These are phyloP conservation scores for Tachina lurida DNA, from an alignment of 2,888 invertebrate genomes.

Conservation along the genomic window DNA sequence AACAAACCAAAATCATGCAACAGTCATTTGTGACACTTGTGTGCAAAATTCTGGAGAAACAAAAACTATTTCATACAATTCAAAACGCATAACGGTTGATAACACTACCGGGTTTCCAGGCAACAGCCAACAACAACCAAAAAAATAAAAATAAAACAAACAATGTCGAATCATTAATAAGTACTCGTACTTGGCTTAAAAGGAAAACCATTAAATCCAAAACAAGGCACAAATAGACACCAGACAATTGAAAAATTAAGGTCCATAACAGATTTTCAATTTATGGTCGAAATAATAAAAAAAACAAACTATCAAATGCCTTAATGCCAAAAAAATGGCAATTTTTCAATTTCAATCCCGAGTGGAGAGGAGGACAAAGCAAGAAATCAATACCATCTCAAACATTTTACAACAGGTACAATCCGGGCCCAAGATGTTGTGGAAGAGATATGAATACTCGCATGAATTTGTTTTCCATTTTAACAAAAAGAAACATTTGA, in stretches of 20 bases:
- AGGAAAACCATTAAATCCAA: slow-evolving; percentile 57
- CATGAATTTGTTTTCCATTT: slow-evolving; percentile 25
- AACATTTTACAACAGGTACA: slow-evolving; percentile 56
- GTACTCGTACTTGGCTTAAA: slow-evolving; percentile 39
- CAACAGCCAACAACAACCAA: not conserved
- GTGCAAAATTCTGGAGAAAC: slow-evolving; percentile 43
- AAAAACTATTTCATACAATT: slow-evolving; percentile 12
- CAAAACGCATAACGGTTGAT: slow-evolving; percentile 56
- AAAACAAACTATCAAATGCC: slow-evolving; percentile 40
- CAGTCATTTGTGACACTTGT: slow-evolving; percentile 56
- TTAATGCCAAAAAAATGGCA: slow-evolving; percentile 54
- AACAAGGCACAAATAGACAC: slow-evolving; percentile 39
- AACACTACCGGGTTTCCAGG: slow-evolving; percentile 34
- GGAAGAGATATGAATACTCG: slow-evolving; percentile 40
- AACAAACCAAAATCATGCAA: slow-evolving; percentile 37
- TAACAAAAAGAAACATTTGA: slow-evolving; percentile 26
- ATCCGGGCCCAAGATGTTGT: slow-evolving; percentile 35
- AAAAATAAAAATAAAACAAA: slow-evolving; percentile 12
- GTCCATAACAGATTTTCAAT: slow-evolving; percentile 71
- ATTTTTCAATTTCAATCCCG: slow-evolving; percentile 56
- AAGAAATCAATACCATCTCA: slow-evolving; percentile 34
- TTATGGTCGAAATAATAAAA: slow-evolving; percentile 57
- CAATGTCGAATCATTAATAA: slow-evolving; percentile 40
- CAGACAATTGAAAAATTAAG: slow-evolving; percentile 40
- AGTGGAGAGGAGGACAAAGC: slow-evolving; percentile 6